phyloP scores from a whole-genome alignment of 2,797 vertebrate genomes.

The Hippopotamyrus pictus region DNA sequence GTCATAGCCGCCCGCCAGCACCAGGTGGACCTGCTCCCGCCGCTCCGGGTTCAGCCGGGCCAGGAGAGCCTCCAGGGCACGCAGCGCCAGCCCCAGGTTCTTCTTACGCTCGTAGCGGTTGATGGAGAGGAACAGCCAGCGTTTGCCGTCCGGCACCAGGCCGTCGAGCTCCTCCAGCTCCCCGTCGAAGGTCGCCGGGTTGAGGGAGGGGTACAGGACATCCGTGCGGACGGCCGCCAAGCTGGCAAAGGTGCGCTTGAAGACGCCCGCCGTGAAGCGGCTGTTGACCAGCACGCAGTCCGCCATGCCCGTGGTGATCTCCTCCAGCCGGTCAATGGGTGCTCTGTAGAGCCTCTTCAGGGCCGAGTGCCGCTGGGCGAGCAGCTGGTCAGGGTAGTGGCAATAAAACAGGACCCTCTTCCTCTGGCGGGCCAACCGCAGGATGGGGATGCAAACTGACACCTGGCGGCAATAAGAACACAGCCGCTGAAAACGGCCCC shows the following conservation, averaged over 20 bases:
- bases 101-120: constrained; percentile 97
- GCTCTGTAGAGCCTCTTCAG: constrained; percentile 79
- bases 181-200: constrained; percentile 70
- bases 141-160: constrained; percentile 65
- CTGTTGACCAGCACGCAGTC: constrained; percentile 93
- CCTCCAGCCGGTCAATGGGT: constrained; percentile 87
- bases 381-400: constrained; percentile 92
- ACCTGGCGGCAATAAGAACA: constrained; percentile 60
- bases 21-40: constrained; percentile 73
- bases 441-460: constrained; percentile 86
- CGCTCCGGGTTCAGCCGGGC: constrained; percentile 53
- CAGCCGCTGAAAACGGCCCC: neutral
- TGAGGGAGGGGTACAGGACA: constrained; percentile 89
- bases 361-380: constrained; percentile 74
- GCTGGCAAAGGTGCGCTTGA: constrained; percentile 82
- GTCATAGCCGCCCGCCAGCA: constrained; percentile 91
- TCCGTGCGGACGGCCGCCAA: constrained; percentile 69
- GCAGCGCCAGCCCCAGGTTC: constrained; percentile 76
- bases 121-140: constrained; percentile 83
- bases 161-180: constrained; percentile 57
- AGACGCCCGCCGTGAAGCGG: constrained; percentile 81
- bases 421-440: constrained; percentile 73
- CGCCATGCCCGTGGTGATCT: constrained; percentile 91
- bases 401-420: constrained; percentile 97
- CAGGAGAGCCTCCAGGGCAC: constrained; percentile 68